A percentile compares a stretch with the other conserved stretches of the same genome.
phyloP scores from a whole-genome alignment of 2,797 vertebrate genomes.

The Cyprinella venusta region DNA sequence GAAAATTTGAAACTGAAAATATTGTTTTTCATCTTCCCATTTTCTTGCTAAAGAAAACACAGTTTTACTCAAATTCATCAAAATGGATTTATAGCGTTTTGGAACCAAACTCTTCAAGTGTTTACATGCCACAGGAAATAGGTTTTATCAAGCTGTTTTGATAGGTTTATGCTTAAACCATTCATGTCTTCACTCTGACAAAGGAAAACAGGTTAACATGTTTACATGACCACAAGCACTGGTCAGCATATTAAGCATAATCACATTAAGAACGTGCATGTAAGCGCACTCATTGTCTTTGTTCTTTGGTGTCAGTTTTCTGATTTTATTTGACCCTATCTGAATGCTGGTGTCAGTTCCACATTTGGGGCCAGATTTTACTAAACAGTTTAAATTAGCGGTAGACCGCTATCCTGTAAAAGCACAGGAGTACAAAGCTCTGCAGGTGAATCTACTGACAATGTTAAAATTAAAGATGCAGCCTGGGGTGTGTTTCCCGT shows the following conservation, averaged over 20 bases:
- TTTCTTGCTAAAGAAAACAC: too few relatives aligned
- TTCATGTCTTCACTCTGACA: neutral
- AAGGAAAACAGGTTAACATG: neutral
- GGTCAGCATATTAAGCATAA: neutral
- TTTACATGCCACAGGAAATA: neutral
- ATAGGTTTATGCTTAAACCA: neutral
- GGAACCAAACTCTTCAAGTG: too few relatives aligned
- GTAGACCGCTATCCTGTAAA: too few relatives aligned
- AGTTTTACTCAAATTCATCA: too few relatives aligned
- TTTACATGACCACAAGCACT: too few relatives aligned
- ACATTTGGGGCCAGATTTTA: neutral
- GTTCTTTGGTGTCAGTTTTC: neutral
- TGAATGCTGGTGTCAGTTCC: neutral
- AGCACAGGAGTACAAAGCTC: neutral
- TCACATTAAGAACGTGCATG: neutral
- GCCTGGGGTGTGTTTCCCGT: too few relatives aligned
- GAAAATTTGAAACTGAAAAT: too few relatives aligned
- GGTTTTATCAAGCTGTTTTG: neutral
- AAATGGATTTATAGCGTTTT: too few relatives aligned
- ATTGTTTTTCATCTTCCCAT: too few relatives aligned
- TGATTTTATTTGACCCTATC: neutral
- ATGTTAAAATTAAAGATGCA: neutral
- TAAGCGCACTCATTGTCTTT: neutral
- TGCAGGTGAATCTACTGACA: neutral
- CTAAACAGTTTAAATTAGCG: neutral